A percentile compares a stretch with the other conserved stretches of the same genome.
Evolutionary conservation across 2,888 invertebrate genomes (phyloP).

Genomic region (Phania funesta): DNA sequence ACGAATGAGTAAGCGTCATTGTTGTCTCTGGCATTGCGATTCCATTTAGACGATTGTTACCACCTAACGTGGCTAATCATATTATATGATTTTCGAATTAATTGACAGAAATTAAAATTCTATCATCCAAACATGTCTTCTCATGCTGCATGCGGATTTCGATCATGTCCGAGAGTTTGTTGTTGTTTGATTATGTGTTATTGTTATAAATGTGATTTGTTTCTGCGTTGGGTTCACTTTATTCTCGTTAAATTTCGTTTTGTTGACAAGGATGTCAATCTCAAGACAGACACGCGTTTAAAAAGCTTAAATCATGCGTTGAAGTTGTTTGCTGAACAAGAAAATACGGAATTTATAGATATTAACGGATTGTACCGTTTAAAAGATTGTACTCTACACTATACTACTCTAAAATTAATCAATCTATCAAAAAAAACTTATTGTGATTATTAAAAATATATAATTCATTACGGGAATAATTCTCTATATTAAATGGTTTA

Average conservation of each 20-base stretch:
- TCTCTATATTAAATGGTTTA: too few relatives aligned
- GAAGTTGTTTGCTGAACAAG: conserved; percentile 6
- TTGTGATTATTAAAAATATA: too few relatives aligned
- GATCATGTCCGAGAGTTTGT: conserved; percentile 10
- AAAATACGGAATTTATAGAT: too few relatives aligned
- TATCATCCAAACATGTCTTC: conserved; percentile 28
- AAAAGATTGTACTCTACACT: too few relatives aligned
- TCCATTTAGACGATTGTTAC: conserved; percentile 21
- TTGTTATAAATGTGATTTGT: conserved; percentile 49
- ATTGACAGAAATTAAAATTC: conserved; percentile 63
- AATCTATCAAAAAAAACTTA: too few relatives aligned
- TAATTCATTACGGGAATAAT: too few relatives aligned
- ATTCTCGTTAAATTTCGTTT: background rate
- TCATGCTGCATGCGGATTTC: conserved; percentile 20
- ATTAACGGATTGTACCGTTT: too few relatives aligned
- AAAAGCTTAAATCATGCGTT: conserved; percentile 45
- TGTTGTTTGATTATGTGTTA: conserved; percentile 32
- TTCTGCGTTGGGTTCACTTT: background rate
- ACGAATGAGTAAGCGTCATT: conserved; percentile 5
- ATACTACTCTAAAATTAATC: too few relatives aligned
- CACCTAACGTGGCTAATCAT: conserved; percentile 25
- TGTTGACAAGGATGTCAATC: conserved; percentile 54
- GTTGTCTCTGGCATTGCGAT: background rate
- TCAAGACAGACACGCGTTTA: conserved; percentile 43
- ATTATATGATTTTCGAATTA: conserved; percentile 60